phyloP scores from a whole-genome alignment of 2,888 invertebrate genomes.

The Ormyrus labotus region DNA sequence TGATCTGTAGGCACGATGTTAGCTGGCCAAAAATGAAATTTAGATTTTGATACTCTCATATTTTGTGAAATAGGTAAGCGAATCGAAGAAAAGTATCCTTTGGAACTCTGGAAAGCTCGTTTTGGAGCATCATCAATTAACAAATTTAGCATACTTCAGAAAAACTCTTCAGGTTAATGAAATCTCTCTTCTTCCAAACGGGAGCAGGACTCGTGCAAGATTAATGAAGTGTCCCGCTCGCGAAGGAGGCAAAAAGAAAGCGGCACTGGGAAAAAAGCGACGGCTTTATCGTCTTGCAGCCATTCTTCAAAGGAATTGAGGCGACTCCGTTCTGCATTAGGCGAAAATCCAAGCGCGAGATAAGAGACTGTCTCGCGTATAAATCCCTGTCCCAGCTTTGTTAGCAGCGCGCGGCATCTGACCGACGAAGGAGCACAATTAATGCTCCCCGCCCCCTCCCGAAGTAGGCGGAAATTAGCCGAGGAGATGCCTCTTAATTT shows the following conservation, averaged over 20 bases:
- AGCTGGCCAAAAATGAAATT: not conserved
- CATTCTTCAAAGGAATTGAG: conserved; percentile 42
- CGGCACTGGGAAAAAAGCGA: not conserved
- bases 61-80: not conserved
- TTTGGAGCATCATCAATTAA: conserved; percentile 55
- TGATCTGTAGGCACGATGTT: not conserved
- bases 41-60: too few relatives aligned
- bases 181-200: conserved; percentile 39
- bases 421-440: conserved; percentile 52
- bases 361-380: conserved; percentile 30
- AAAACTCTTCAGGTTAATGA: conserved; percentile 54
- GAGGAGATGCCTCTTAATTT: conserved; percentile 67
- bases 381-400: conserved; percentile 20
- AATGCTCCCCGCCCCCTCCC: conserved; percentile 43
- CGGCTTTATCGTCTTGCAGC: conserved; percentile 49
- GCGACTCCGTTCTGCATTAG: conserved; percentile 59
- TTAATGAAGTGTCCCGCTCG: conserved; percentile 48
- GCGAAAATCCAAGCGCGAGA: conserved; percentile 36
- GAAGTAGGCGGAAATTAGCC: conserved; percentile 54
- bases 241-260: not conserved
- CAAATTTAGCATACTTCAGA: conserved; percentile 48
- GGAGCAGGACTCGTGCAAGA: conserved; percentile 45
- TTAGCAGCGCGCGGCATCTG: not conserved
- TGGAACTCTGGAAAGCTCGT: conserved; percentile 32
- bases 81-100: not conserved